Conservation (phyloP, 2,113 vertebrate genomes). For the Myiopsitta monachus region DNA sequence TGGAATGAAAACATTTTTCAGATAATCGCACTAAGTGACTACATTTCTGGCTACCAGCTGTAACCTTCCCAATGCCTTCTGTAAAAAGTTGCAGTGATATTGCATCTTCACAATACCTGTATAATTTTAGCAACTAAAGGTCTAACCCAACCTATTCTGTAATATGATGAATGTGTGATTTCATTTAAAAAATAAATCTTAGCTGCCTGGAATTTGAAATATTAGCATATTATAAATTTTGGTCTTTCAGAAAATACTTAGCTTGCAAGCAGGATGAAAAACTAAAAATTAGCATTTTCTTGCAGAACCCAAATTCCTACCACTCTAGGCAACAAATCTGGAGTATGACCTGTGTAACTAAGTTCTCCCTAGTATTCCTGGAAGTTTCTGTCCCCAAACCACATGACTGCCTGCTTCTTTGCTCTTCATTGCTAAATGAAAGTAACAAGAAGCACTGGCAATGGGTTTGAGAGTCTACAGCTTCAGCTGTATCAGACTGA, state of each 20-base stretch:
- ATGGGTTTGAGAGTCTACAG: background rate
- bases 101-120: background rate
- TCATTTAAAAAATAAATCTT: background rate
- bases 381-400: background rate
- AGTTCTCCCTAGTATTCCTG: background rate
- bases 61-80: background rate
- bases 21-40: background rate
- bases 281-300: background rate
- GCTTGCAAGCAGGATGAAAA: background rate
- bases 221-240: background rate
- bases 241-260: background rate
- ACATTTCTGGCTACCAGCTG: background rate
- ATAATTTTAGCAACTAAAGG: background rate
- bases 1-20: background rate
- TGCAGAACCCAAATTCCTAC: background rate
- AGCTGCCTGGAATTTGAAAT: background rate
- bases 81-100: background rate
- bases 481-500: background rate
- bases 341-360: background rate
- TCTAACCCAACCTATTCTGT: background rate
- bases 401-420: background rate
- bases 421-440: background rate
- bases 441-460: background rate
- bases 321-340: background rate
- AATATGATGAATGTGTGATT: background rate